Percentiles rank a stretch among this genome's conserved stretches.
Conservation (phyloP, 2,797 vertebrate genomes). For the Cossypha niveicapilla region DNA sequence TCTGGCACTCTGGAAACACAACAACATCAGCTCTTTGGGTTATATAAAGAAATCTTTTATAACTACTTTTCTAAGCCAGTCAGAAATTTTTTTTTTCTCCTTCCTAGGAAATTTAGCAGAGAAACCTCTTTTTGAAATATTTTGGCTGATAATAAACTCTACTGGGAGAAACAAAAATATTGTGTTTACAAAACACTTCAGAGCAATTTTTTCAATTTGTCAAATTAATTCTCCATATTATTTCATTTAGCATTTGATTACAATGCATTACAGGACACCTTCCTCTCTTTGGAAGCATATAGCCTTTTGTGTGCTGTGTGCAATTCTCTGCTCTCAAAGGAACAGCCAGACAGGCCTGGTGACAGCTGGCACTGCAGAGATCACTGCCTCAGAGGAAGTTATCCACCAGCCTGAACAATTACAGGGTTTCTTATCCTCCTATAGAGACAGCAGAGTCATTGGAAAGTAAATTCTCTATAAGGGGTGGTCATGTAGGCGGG, state of each 20-base stretch:
- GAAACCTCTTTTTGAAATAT: neutral
- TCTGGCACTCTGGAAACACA: neutral
- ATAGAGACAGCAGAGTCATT: neutral
- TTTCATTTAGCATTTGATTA: neutral
- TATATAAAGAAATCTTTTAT: neutral
- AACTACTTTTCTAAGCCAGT: neutral
- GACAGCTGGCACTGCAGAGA: neutral
- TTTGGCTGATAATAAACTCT: neutral
- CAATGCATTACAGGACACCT: rapidly evolving
- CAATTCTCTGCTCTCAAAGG: neutral
- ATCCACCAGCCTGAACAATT: neutral
- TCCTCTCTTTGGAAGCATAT: neutral
- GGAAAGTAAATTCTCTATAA: neutral
- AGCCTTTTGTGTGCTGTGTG: neutral
- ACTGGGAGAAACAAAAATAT: neutral
- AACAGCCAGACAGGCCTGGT: neutral
- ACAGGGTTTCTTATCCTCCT: neutral
- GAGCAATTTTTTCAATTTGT: neutral
- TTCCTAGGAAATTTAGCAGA: neutral
- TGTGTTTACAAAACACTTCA: neutral
- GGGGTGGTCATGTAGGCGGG: rapidly evolving
- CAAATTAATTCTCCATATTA: neutral
- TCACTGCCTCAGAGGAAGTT: neutral
- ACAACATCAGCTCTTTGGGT: neutral
- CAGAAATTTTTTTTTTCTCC: neutral